A percentile compares a stretch with the other conserved stretches of the same genome.
Conservation (phyloP, 2,797 vertebrate genomes). For the Falco peregrinus region DNA sequence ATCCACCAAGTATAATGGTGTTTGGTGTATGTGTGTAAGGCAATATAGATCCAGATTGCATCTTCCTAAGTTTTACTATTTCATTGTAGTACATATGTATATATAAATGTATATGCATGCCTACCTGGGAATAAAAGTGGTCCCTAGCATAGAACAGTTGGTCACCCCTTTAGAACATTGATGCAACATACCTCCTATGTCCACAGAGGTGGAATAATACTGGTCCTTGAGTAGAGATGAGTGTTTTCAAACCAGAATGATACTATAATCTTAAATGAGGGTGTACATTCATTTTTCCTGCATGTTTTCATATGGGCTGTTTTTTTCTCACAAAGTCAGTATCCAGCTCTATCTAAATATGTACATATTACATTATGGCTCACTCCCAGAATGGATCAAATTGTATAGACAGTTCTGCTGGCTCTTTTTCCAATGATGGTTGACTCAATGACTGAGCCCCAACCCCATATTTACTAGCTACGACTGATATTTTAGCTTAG, state of each 20-base stretch:
- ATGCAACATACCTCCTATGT: not conserved
- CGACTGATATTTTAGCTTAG: not conserved
- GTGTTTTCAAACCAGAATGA: not conserved
- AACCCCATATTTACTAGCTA: not conserved
- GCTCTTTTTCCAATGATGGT: not conserved
- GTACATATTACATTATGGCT: not conserved
- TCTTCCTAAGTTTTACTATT: not conserved
- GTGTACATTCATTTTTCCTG: not conserved
- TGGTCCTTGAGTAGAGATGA: not conserved
- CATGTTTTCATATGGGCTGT: not conserved
- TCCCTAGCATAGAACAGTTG: not conserved
- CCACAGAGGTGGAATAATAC: not conserved
- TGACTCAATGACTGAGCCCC: not conserved
- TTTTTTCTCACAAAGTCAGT: not conserved
- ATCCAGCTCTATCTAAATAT: not conserved
- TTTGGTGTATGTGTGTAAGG: not conserved
- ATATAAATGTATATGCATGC: not conserved
- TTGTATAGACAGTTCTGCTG: not conserved
- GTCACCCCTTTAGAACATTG: not conserved
- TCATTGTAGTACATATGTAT: not conserved
- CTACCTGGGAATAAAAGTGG: not conserved
- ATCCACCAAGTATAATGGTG: too few species aligned
- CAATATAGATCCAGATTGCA: not conserved
- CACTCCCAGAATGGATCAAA: not conserved
- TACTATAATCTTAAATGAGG: not conserved